Conservation (phyloP, 2,113 vertebrate genomes). For the Cyprichromis sp. region DNA sequence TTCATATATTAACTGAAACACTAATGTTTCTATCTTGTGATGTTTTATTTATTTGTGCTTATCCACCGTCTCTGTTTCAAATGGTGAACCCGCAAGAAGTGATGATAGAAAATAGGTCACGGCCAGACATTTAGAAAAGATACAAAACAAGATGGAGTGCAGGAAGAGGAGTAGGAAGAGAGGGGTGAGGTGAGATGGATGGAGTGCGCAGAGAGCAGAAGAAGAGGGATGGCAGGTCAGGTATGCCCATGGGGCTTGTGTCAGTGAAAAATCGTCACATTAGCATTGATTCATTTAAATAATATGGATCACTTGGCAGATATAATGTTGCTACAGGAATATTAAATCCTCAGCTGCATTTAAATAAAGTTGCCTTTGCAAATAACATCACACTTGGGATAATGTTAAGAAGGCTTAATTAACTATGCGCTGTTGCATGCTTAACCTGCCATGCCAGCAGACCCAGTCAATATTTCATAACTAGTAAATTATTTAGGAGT, state of each 20-base stretch:
- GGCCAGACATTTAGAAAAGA: not conserved
- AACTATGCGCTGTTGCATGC: not conserved
- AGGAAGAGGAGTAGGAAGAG: not conserved
- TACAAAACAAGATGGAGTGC: not conserved
- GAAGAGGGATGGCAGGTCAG: conserved; percentile 51
- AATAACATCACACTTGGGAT: not conserved
- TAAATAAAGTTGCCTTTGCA: not conserved
- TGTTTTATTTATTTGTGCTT: not conserved
- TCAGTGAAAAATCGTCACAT: conserved; percentile 54
- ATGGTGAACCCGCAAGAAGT: not conserved
- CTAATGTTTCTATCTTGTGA: not conserved
- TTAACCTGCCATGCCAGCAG: not conserved
- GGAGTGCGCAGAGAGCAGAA: conserved; percentile 15
- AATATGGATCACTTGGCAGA: conserved; percentile 20
- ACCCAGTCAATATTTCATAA: not conserved
- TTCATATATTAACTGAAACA: not conserved
- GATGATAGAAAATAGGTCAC: not conserved
- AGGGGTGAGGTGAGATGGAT: conserved; percentile 38
- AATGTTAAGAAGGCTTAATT: not conserved
- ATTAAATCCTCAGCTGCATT: conserved; percentile 4
- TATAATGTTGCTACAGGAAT: conserved; percentile 20
- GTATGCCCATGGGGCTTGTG: conserved; percentile 24
- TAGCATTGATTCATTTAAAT: conserved; percentile 43
- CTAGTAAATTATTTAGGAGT: not conserved
- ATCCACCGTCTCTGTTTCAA: not conserved